Evolutionary conservation across 2,888 invertebrate species (phyloP), one percentile per base, ranked within the genome.

Genomic region (Rhingia campestris): DNA sequence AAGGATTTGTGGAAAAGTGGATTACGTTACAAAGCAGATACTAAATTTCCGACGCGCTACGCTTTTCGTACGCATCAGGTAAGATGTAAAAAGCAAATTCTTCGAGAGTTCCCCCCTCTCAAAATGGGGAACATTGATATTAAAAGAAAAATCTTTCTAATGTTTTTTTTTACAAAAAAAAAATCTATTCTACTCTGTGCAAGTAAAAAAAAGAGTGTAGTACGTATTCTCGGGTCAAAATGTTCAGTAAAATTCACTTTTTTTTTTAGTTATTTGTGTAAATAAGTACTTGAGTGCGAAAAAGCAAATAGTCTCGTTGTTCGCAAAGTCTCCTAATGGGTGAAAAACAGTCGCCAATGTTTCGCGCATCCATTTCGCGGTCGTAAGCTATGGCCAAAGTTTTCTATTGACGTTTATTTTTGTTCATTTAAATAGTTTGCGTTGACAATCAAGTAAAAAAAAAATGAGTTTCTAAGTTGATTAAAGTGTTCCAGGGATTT

Each of bases 291-390:
- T 30, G 61, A 69, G 84, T 84, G 74, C 69, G 73, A 70, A 70
- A 72, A 74, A 32, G 58, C 47, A 59, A 61, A 73, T 54, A 47
- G 53, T 58, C 72, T 77, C 72, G 74, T 54, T 74, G 76, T 73
- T 64, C 79, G 72, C 73, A 63, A 53, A 41, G 5, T 58, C 41
- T 56, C 30, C 9, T 53, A 59, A 67, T 66, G 66, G 61, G 49
- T 9, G 70, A 56, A 79, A 74, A 47, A 74, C 41, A 75, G 47
- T 64, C 59, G 59, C 22, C 22, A 22, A 22, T 66, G 84, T 82
- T 79, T 73, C 84, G 84, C 84, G 80, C 66, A 84, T 74, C 59
- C 80, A 74, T 80, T 75, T 64, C 80, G 84, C 84, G 80, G 70
- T 80, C 74, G 74, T 74, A 73, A 73, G 77, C 54, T 81, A 81